Percentiles rank a stretch among this genome's conserved stretches.
phyloP scores from a whole-genome alignment of 2,797 vertebrate species.

The Gobionotothen gibberifrons region DNA sequence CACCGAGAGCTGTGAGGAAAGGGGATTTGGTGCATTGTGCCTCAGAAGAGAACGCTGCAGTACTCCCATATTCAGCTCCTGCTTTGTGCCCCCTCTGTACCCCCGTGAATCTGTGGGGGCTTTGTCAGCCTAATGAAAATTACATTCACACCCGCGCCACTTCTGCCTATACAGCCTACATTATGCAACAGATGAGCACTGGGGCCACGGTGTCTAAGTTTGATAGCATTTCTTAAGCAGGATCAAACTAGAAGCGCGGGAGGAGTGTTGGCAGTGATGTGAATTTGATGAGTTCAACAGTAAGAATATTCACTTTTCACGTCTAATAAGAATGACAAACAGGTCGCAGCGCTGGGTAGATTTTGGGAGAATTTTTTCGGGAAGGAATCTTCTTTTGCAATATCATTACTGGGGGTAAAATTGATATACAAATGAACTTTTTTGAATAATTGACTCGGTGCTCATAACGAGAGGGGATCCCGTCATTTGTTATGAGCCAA shows the following conservation, averaged over 20 bases:
- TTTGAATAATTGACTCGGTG: slow-evolving; percentile 86
- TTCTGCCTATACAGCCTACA: slow-evolving; percentile 80
- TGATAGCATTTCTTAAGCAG: slow-evolving; percentile 79
- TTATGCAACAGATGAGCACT: slow-evolving; percentile 85
- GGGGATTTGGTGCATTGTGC: slow-evolving; percentile 64
- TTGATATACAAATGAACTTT: slow-evolving; percentile 87
- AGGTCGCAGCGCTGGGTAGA: slow-evolving; percentile 56
- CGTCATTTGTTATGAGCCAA: slow-evolving; percentile 91
- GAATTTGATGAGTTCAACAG: slow-evolving; percentile 83
- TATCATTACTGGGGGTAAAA: slow-evolving; percentile 76
- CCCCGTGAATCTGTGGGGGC: slow-evolving; percentile 64
- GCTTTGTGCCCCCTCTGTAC: slow-evolving; percentile 66
- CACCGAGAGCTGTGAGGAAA: slow-evolving; percentile 72
- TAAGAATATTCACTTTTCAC: slow-evolving; percentile 83
- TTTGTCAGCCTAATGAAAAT: slow-evolving; percentile 81
- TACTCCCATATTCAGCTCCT: slow-evolving; percentile 66
- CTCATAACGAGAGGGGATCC: slow-evolving; percentile 84
- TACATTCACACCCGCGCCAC: slow-evolving; percentile 73
- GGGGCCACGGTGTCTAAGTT: slow-evolving; percentile 78
- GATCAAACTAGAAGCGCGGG: slow-evolving; percentile 76
- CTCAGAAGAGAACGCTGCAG: slow-evolving; percentile 55
- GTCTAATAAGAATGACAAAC: slow-evolving; percentile 77
- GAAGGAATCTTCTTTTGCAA: slow-evolving; percentile 60
- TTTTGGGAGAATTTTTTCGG: slow-evolving; percentile 63
- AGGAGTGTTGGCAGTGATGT: slow-evolving; percentile 76